Conservation (phyloP, 2,113 vertebrate species). For the Diadophis punctatus region DNA sequence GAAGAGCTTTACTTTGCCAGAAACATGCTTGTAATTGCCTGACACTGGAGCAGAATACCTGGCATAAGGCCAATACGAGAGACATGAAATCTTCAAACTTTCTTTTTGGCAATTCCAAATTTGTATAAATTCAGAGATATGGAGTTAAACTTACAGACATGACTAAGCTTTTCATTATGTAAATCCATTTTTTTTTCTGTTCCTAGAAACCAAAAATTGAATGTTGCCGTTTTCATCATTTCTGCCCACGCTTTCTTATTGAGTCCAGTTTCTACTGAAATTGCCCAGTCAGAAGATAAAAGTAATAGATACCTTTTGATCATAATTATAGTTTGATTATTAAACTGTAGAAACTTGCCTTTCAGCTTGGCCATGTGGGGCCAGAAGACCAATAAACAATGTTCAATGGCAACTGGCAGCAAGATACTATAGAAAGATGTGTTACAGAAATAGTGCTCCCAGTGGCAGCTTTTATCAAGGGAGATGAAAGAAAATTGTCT, state of each 20-base stretch:
- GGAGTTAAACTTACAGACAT: background rate
- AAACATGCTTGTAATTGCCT: background rate
- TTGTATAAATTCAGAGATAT: background rate
- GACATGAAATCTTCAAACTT: background rate
- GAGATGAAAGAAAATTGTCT: constrained; percentile 67
- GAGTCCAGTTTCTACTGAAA: background rate
- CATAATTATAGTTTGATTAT: constrained; percentile 46
- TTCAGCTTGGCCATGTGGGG: constrained; percentile 57
- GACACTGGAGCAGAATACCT: background rate
- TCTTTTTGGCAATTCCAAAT: background rate
- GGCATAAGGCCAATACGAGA: background rate
- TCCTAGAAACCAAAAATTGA: background rate
- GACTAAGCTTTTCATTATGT: background rate
- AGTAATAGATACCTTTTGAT: constrained; percentile 45
- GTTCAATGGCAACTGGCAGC: constrained; percentile 57
- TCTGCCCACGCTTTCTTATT: background rate
- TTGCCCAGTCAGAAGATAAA: background rate
- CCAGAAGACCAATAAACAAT: constrained; percentile 58
- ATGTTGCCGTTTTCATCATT: background rate
- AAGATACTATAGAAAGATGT: constrained; percentile 55
- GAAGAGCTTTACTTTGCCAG: background rate
- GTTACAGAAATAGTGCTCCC: constrained; percentile 58
- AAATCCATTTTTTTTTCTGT: background rate
- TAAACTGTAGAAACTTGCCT: constrained; percentile 61
- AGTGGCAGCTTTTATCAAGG: constrained; percentile 55